Conservation (phyloP, 2,888 invertebrate genomes). For the Drosophila dives region DNA sequence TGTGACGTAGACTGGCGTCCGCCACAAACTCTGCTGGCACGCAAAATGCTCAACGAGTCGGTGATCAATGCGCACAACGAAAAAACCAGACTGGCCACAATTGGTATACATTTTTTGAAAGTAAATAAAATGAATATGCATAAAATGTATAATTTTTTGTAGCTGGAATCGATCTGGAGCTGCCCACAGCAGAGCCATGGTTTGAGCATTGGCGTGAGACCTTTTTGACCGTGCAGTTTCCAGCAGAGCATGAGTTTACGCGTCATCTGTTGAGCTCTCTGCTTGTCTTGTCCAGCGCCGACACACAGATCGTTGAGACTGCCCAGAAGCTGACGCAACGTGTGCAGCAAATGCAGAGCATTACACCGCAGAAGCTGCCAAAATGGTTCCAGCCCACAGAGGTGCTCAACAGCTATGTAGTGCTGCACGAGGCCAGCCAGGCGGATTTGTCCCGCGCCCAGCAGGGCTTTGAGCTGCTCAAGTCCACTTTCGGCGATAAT, state of each 20-base stretch:
- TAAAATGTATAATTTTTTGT: neutral
- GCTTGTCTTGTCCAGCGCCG: conserved; percentile 90
- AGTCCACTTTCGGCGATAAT: conserved; percentile 93
- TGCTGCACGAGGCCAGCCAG: conserved; percentile 93
- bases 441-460: conserved; percentile 92
- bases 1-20: conserved; percentile 93
- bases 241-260: conserved; percentile 98
- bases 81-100: conserved; percentile 86
- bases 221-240: conserved; percentile 94
- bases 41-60: conserved; percentile 94
- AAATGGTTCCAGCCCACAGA: conserved; percentile 92
- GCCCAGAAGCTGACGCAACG: conserved; percentile 92
- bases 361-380: conserved; percentile 91
- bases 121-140: neutral
- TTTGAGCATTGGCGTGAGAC: conserved; percentile 97
- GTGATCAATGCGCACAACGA: conserved; percentile 88
- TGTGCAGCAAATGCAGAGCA: conserved; percentile 91
- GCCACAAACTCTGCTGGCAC: conserved; percentile 92
- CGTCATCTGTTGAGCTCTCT: conserved; percentile 94
- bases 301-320: conserved; percentile 92
- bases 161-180: conserved; percentile 88
- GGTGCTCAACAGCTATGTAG: conserved; percentile 94
- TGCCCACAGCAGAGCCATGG: conserved; percentile 94
- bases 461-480: conserved; percentile 92
- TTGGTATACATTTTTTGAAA: conserved; percentile 84